Conservation (phyloP, 2,797 vertebrate species). For the Alca torda region DNA sequence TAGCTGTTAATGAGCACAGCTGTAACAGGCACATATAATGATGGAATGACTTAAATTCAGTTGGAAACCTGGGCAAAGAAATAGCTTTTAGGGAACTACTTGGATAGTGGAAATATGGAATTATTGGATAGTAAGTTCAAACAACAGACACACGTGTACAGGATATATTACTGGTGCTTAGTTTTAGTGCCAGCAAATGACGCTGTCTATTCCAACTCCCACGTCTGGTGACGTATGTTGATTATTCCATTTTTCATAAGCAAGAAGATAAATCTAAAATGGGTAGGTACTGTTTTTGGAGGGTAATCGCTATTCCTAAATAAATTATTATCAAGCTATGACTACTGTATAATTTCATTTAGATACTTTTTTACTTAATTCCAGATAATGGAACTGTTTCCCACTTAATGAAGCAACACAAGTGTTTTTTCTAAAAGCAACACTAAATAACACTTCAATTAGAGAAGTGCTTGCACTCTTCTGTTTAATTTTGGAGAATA, state of each 20-base stretch:
- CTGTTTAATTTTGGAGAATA: constrained; percentile 56
- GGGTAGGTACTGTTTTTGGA: not conserved
- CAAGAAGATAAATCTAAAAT: not conserved
- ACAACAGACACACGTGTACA: not conserved
- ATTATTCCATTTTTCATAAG: not conserved
- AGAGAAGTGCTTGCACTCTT: constrained; percentile 41
- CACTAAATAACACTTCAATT: constrained; percentile 61
- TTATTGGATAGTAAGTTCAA: not conserved
- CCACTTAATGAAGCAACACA: constrained; percentile 23
- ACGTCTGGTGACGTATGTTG: not conserved
- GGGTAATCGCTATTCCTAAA: not conserved
- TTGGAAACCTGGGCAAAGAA: not conserved
- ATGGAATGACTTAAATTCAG: not conserved
- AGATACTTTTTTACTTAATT: constrained; percentile 27
- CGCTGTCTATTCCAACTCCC: not conserved
- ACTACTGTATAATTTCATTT: not conserved
- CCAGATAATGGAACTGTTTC: not conserved
- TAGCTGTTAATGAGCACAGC: not conserved
- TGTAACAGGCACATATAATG: not conserved
- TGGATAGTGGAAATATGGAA: not conserved
- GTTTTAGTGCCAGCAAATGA: not conserved
- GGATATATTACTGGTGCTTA: not conserved
- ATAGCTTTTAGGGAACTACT: not conserved
- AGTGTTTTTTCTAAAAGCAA: constrained; percentile 47
- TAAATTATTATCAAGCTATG: not conserved